Conservation (phyloP, 2,888 invertebrate genomes). For the Catotricha subobsoleta region DNA sequence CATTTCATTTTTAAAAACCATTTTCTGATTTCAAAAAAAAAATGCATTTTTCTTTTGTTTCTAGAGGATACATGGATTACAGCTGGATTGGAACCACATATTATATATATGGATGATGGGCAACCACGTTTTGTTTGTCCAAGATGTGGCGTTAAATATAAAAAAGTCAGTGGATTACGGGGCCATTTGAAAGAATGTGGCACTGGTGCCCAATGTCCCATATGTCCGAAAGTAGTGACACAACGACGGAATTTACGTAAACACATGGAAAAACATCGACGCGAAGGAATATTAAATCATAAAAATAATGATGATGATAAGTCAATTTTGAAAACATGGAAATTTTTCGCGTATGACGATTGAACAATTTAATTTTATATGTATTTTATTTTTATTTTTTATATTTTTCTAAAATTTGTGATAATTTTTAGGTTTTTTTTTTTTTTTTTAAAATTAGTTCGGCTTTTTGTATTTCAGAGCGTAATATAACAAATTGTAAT, state of each 20-base stretch:
- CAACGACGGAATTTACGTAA: conserved; percentile 17
- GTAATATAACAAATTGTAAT: no score
- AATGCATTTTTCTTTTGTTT: not conserved
- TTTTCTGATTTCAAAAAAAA: not conserved
- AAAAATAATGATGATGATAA: not conserved
- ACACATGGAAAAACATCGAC: conserved; percentile 13
- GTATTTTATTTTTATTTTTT: no score
- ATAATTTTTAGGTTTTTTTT: not conserved
- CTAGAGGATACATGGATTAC: not conserved
- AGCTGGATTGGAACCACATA: conserved; percentile 11
- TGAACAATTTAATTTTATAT: no score
- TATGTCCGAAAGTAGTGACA: conserved; percentile 18
- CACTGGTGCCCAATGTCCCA: conserved; percentile 16
- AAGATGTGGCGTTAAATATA: conserved; percentile 18
- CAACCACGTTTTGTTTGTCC: conserved; percentile 16
- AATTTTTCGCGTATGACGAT: not conserved
- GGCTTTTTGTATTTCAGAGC: no score
- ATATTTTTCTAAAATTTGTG: not conserved
- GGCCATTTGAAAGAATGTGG: conserved; percentile 18
- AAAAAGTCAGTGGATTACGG: conserved; percentile 15
- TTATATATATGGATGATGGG: conserved; percentile 17
- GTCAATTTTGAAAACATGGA: not conserved
- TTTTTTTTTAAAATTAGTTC: no score
- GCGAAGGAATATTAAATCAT: not conserved
- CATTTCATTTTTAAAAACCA: not conserved